Evolutionary conservation across 2,113 vertebrate genomes (phyloP).

Genomic region (Podiceps cristatus): DNA sequence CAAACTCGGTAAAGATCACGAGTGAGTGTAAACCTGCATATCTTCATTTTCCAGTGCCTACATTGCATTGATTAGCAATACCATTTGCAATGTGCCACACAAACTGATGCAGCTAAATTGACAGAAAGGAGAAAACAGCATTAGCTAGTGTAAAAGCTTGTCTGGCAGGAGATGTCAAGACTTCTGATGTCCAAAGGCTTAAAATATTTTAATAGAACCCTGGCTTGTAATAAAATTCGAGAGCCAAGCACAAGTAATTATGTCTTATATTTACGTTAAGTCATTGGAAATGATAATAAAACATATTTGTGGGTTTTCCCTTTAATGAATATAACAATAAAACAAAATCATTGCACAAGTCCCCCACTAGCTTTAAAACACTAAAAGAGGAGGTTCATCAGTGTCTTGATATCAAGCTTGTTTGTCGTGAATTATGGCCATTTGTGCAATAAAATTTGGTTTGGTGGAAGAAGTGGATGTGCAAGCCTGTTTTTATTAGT

Average conservation of each 20-base stretch:
- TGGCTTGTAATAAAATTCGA: constrained; percentile 43
- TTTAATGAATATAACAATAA: constrained; percentile 43
- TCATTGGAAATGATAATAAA: constrained; percentile 56
- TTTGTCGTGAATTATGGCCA: constrained; percentile 73
- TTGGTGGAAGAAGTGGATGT: constrained; percentile 74
- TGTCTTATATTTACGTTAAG: constrained; percentile 44
- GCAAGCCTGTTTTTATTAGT: constrained; percentile 73
- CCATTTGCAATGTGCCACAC: not conserved
- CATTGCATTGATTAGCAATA: constrained; percentile 56
- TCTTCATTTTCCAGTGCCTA: constrained; percentile 56
- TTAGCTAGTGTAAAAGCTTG: not conserved
- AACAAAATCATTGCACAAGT: constrained; percentile 23
- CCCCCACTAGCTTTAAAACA: constrained; percentile 13
- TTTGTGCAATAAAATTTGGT: constrained; percentile 72
- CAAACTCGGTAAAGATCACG: not conserved
- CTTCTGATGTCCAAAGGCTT: not conserved
- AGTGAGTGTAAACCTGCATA: not conserved
- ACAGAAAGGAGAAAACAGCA: not conserved
- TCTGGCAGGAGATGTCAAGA: too few relatives aligned
- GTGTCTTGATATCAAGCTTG: constrained; percentile 42
- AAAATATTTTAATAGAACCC: constrained; percentile 12
- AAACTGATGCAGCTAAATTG: constrained; percentile 27
- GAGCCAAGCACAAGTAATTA: constrained; percentile 43
- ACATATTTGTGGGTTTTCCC: constrained; percentile 40
- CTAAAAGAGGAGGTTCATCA: constrained; percentile 37